These are phyloP conservation scores for Carettochelys insculpta DNA, from an alignment of 2,113 vertebrate genomes.

Conservation along the genomic window DNA sequence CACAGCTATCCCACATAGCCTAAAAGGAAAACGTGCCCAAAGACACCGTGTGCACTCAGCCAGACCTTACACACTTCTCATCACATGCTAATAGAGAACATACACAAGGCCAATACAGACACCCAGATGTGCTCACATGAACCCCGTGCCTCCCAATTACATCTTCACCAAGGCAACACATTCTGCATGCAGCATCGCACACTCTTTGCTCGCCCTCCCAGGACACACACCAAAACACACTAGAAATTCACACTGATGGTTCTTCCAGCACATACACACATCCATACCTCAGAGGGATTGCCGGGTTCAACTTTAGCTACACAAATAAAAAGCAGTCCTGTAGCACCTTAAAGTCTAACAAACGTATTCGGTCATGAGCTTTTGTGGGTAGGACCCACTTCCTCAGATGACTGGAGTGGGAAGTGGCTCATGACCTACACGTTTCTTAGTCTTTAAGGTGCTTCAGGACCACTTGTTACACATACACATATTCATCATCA, in stretches of 20 bases:
- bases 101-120: neutral
- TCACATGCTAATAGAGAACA: neutral
- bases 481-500: neutral
- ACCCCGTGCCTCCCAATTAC: neutral
- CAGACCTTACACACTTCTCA: neutral
- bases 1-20: accelerated
- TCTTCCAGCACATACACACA: neutral
- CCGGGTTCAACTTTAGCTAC: too few species aligned
- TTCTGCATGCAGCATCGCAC: neutral
- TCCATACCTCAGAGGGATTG: too few species aligned
- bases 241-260: accelerated
- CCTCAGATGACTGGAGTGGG: too few species aligned
- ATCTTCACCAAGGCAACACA: neutral
- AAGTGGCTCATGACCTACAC: too few species aligned
- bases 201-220: too few species aligned
- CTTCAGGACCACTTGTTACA: too few species aligned
- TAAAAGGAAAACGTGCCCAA: neutral
- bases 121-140: neutral
- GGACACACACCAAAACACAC: too few species aligned
- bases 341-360: too few species aligned
- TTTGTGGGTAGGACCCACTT: too few species aligned
- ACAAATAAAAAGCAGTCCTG: too few species aligned
- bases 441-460: too few species aligned
- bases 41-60: neutral
- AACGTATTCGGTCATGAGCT: too few species aligned